A percentile compares a stretch with the other conserved stretches of the same genome.
phyloP scores from a whole-genome alignment of 2,113 vertebrate species.

The Amazona guildingii region DNA sequence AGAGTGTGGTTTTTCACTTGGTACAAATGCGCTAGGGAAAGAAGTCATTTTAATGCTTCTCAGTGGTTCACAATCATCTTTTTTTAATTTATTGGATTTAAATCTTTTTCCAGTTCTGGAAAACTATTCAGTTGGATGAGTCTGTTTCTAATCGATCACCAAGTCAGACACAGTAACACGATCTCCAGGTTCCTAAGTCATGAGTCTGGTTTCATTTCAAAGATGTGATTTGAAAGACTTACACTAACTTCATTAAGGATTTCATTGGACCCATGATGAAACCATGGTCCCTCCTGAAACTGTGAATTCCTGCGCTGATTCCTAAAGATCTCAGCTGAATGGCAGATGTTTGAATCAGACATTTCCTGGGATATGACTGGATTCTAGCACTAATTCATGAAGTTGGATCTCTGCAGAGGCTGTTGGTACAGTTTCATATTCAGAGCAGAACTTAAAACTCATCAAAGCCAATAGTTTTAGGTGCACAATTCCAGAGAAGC shows the following conservation, averaged over 20 bases:
- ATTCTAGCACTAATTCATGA: not conserved
- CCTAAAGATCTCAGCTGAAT: not conserved
- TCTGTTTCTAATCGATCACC: not conserved
- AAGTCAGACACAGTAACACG: not conserved
- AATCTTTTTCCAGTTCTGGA: not conserved
- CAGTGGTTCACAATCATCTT: not conserved
- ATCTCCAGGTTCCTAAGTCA: not conserved
- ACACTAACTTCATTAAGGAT: not conserved
- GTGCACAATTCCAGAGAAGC: not conserved
- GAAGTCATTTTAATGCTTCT: not conserved
- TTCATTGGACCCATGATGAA: not conserved
- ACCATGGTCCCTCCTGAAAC: not conserved
- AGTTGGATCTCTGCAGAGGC: not conserved
- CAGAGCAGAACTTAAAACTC: not conserved
- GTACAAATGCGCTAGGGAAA: not conserved
- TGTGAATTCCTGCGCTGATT: not conserved
- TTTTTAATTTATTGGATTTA: not conserved
- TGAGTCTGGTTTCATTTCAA: not conserved
- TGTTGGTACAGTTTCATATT: not conserved
- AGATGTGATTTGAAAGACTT: not conserved
- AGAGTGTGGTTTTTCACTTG: not conserved
- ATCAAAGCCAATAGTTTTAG: not conserved
- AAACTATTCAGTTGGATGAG: not conserved
- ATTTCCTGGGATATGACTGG: not conserved
- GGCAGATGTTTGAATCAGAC: not conserved